Conservation (phyloP, 2,113 vertebrate genomes). For the Fregetta grallaria region DNA sequence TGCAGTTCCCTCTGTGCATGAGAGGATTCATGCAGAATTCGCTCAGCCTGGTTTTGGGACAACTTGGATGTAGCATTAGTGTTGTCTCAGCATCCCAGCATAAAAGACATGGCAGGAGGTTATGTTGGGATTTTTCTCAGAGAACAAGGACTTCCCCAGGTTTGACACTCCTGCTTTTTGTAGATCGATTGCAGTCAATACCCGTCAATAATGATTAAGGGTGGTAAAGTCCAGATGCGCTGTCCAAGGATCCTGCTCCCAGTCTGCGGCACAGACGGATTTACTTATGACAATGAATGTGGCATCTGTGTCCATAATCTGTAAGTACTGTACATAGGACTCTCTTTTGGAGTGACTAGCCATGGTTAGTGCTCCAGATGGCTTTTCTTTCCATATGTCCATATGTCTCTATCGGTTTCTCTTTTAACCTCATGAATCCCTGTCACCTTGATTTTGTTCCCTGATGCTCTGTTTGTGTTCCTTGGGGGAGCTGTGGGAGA, state of each 20-base stretch:
- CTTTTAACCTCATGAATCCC: background rate
- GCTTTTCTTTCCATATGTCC: background rate
- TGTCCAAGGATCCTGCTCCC: slow-evolving; percentile 32
- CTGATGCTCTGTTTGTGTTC: background rate
- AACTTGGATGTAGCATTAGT: background rate
- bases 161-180: background rate
- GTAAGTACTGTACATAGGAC: background rate
- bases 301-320: slow-evolving; percentile 48
- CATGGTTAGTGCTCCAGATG: background rate
- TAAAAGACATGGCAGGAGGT: background rate
- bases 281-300: slow-evolving; percentile 41
- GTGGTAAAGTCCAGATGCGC: background rate
- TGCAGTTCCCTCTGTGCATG: background rate
- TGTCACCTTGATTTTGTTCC: background rate
- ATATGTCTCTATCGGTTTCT: background rate
- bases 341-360: background rate
- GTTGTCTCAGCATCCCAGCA: background rate
- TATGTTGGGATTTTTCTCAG: fast-evolving
- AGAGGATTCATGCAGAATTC: background rate
- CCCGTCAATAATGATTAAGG: background rate
- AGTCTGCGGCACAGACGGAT: slow-evolving; percentile 30
- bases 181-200: slow-evolving; percentile 15
- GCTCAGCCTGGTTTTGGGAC: background rate
- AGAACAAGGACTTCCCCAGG: background rate
- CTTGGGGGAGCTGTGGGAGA: background rate